These are phyloP conservation scores for Silurus glanis DNA, from an alignment of 2,113 vertebrate species.

Conservation along the genomic window DNA sequence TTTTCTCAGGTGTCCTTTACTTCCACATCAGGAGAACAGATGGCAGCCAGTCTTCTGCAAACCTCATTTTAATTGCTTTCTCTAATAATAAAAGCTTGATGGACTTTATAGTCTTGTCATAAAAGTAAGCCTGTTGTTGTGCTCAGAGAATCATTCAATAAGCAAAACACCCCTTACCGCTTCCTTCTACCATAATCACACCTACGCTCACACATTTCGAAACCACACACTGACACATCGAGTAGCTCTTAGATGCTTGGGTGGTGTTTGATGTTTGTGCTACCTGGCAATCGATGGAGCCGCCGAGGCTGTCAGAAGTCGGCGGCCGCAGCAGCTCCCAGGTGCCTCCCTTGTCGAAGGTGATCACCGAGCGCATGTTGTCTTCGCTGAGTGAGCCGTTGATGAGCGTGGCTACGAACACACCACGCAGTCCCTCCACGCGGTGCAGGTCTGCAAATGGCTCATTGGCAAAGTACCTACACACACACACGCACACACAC, in stretches of 20 bases:
- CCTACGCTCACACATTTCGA: neutral
- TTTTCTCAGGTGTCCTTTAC: neutral
- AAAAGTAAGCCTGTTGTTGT: neutral
- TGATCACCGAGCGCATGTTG: conserved; percentile 96
- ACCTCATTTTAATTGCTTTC: neutral
- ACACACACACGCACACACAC: conserved; percentile 32
- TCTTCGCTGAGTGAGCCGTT: conserved; percentile 89
- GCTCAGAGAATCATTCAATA: neutral
- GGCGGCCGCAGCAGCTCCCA: conserved; percentile 95
- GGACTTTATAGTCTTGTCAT: neutral
- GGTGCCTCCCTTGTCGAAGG: conserved; percentile 97
- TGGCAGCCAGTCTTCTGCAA: neutral
- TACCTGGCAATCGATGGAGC: conserved; percentile 90
- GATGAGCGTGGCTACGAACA: conserved; percentile 91
- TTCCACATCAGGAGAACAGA: neutral
- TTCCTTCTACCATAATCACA: neutral
- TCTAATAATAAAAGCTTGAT: neutral
- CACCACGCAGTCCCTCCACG: conserved; percentile 87
- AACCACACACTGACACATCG: neutral
- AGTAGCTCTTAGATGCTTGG: neutral
- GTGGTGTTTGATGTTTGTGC: neutral
- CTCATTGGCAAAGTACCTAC: conserved; percentile 93
- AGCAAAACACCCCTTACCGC: neutral
- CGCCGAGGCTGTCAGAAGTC: conserved; percentile 81
- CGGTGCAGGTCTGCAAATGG: conserved; percentile 94